Conservation (phyloP, 2,797 vertebrate species). For the Hippopotamyrus pictus region DNA sequence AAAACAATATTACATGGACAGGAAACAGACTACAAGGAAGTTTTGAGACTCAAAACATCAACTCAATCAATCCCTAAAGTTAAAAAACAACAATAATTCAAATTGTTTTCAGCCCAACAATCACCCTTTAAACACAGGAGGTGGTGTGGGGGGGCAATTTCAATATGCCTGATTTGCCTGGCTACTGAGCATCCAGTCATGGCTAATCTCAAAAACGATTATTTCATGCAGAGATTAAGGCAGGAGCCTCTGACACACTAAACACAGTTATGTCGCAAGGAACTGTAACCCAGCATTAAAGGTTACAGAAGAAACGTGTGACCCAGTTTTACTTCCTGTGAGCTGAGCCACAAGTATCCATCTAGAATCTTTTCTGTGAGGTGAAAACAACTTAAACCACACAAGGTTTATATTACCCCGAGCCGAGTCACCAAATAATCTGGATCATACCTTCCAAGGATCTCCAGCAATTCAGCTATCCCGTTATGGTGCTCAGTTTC, state of each 20-base stretch:
- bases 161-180: background rate
- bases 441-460: constrained; percentile 83
- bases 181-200: background rate
- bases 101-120: background rate
- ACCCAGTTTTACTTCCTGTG: constrained; percentile 19
- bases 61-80: background rate
- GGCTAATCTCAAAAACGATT: background rate
- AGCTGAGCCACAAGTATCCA: constrained; percentile 9
- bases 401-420: background rate
- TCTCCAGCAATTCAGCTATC: constrained; percentile 98
- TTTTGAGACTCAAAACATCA: background rate
- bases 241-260: background rate
- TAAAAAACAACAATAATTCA: background rate
- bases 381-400: background rate
- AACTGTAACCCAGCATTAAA: background rate
- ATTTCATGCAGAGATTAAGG: background rate
- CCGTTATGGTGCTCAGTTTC: constrained; percentile 99
- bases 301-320: background rate
- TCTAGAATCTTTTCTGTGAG: background rate
- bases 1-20: background rate
- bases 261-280: background rate
- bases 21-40: background rate
- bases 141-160: background rate
- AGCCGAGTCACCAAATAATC: background rate
- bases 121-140: background rate